These are phyloP conservation scores for Podarcis muralis DNA, from an alignment of 2,113 vertebrate species.

Conservation along the genomic window DNA sequence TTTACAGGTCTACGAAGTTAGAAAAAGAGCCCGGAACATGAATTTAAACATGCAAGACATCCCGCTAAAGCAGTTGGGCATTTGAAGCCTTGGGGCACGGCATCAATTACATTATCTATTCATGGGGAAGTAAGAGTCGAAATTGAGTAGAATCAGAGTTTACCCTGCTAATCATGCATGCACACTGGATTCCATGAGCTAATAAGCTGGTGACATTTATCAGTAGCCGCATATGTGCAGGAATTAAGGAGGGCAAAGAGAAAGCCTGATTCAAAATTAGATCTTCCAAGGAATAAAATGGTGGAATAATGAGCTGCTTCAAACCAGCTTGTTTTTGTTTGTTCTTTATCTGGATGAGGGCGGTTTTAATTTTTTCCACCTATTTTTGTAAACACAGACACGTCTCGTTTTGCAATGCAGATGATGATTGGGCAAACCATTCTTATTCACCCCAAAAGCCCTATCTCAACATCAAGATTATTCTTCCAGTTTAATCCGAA, in stretches of 20 bases:
- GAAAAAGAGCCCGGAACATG: conserved; percentile 71
- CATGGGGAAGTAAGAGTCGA: conserved; percentile 65
- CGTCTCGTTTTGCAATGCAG: not conserved
- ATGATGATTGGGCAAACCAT: not conserved
- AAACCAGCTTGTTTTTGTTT: not conserved
- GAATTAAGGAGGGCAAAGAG: conserved; percentile 31
- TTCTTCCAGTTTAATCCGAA: too few relatives aligned
- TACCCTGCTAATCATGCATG: conserved; percentile 57
- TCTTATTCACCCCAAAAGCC: too few relatives aligned
- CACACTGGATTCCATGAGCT: conserved; percentile 54
- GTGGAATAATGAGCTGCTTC: not conserved
- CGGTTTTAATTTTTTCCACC: conserved; percentile 25
- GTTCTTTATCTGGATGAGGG: conserved; percentile 33
- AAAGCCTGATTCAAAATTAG: conserved; percentile 19
- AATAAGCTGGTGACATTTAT: conserved; percentile 53
- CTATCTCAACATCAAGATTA: too few relatives aligned
- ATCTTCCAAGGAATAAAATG: conserved; percentile 29
- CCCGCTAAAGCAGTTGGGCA: conserved; percentile 63
- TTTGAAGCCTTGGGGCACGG: conserved; percentile 66
- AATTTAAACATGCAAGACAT: conserved; percentile 72
- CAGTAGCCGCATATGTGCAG: conserved; percentile 35
- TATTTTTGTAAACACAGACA: conserved; percentile 19
- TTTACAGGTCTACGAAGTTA: conserved; percentile 70
- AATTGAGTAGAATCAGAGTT: conserved; percentile 65
- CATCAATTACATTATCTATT: conserved; percentile 76